Evolutionary conservation across 2,888 invertebrate species (phyloP), one percentile per base, ranked within the genome.

Genomic region (Dynastes hyllus): DNA sequence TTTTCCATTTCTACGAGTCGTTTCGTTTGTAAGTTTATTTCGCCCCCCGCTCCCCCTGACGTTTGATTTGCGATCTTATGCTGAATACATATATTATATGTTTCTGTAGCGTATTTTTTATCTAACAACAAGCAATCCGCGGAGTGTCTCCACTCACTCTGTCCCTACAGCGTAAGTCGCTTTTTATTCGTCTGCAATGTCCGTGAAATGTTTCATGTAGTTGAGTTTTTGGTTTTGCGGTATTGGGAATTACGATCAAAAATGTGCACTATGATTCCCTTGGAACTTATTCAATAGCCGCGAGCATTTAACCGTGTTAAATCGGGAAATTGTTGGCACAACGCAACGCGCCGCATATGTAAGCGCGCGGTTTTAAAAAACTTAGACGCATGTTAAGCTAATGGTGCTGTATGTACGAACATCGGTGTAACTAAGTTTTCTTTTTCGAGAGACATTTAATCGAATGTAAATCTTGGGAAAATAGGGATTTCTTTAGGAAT

Each of bases 21-120:
- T 45, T 50, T 67, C 32, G 67, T 67, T 67, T 67, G 16, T 22
- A 45, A 16, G 22, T 67, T 50, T 45, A 67, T 67, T 67, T 67
- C n/a, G n/a, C n/a, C n/a, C n/a, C 67, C 50, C 50, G 67, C 11
- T 45, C 66, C 13, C 29, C 67, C 45, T 67, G 67, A 67, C 67
- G 22, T 67, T 67, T 67, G 67, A 67, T 67, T 67, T 67, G 67
- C 50, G 67, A 50, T 45, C 67, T 67, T 67, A 50, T 67, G 67
- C 9, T 40, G 67, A 67, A 67, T 27, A 67, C 67, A 67, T 67
- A 67, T 22, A 67, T 50, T 67, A 67, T 45, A 50, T 27, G 67
- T 45, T 50, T 13, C 27, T 9, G 45, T 50, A 50, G 8, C 45
- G 67, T 67, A 45, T 67, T 50, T n/a, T 63, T 11, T 45, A 45